Conservation (phyloP, 2,888 invertebrate species). For the Nasonovia ribisnigri region DNA sequence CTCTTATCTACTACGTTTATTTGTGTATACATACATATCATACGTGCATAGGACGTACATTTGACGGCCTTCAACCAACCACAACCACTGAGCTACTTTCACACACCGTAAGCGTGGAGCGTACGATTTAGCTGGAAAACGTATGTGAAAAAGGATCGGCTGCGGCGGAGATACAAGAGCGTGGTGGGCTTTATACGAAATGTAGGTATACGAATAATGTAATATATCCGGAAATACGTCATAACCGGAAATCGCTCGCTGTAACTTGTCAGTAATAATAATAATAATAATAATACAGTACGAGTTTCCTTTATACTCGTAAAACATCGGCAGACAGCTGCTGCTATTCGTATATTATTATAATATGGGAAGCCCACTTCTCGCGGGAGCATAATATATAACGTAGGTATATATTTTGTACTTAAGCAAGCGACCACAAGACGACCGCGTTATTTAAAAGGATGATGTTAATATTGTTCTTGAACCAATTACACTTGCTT, state of each 20-base stretch:
- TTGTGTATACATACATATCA: background rate
- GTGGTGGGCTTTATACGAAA: background rate
- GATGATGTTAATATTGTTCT: background rate
- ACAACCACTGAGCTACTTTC: background rate
- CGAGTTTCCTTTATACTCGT: background rate
- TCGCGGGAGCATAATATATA: background rate
- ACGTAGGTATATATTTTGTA: background rate
- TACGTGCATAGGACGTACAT: background rate
- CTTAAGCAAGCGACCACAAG: background rate
- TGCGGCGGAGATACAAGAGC: background rate
- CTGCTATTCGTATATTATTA: background rate
- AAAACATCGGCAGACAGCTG: background rate
- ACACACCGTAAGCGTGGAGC: background rate
- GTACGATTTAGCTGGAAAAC: background rate
- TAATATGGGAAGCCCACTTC: background rate
- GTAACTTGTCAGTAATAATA: background rate
- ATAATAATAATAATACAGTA: slow-evolving; percentile 3
- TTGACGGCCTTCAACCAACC: background rate
- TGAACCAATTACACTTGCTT: background rate
- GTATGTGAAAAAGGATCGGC: background rate
- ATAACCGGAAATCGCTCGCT: slow-evolving; percentile 9
- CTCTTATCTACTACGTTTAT: slow-evolving; percentile 15
- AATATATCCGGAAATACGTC: slow-evolving; percentile 33
- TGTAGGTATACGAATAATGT: background rate
- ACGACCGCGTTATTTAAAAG: background rate